phyloP scores from a whole-genome alignment of 2,888 invertebrate species.

The Hemithea aestivaria region DNA sequence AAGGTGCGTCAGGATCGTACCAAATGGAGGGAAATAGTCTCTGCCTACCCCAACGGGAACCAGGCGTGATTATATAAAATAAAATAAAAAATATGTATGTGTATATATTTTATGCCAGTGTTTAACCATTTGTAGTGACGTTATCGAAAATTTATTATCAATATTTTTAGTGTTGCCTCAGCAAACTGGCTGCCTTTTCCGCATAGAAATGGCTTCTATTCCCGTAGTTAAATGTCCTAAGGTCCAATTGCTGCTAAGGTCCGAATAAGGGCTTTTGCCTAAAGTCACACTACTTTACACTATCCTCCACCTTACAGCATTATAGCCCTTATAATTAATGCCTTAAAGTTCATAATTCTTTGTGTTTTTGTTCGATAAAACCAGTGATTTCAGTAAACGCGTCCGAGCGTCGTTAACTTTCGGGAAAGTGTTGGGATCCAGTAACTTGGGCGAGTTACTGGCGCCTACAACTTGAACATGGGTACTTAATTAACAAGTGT shows the following conservation, averaged over 20 bases:
- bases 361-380: constrained; percentile 1
- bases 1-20: no score
- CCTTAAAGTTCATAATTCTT: constrained; percentile 2
- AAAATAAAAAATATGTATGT: no score
- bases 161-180: no score
- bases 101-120: no score
- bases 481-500: constrained; percentile 19
- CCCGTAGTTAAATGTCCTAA: no score
- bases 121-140: no score
- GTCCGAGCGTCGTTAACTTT: constrained; percentile 26
- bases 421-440: constrained; percentile 17
- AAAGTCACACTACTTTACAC: constrained; percentile 15
- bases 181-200: no score
- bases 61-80: no score
- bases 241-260: constrained; percentile 21
- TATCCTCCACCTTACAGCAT: not conserved
- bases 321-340: constrained; percentile 2
- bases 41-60: no score
- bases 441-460: constrained; percentile 16
- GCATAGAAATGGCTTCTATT: no score
- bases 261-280: constrained; percentile 13
- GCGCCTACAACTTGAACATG: constrained; percentile 14
- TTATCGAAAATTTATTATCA: no score
- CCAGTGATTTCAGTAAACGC: constrained; percentile 23
- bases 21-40: no score